phyloP scores from a whole-genome alignment of 2,113 vertebrate genomes.

The Saccopteryx leptura region DNA sequence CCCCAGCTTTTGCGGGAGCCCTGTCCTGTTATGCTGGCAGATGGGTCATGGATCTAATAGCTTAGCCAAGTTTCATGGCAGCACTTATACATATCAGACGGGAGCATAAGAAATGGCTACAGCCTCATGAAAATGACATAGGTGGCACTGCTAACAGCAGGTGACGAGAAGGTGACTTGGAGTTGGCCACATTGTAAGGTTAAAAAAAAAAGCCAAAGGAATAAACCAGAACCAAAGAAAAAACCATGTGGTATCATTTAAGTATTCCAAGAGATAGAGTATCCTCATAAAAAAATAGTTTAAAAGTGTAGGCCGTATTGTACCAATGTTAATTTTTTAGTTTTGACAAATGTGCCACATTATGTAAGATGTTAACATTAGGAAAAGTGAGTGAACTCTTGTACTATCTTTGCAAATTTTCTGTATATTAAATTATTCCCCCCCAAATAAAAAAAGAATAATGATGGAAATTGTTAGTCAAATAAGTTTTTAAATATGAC shows the following conservation, averaged over 20 bases:
- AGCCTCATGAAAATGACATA: neutral
- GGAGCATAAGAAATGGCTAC: neutral
- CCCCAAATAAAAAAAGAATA: constrained; percentile 28
- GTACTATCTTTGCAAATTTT: neutral
- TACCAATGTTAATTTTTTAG: constrained; percentile 54
- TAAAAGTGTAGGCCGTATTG: constrained; percentile 10
- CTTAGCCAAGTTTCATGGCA: neutral
- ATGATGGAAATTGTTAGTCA: neutral
- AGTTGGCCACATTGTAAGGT: neutral
- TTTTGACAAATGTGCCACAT: constrained; percentile 12
- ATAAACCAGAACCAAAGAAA: constrained; percentile 13
- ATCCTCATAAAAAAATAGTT: constrained; percentile 13
- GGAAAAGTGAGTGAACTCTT: neutral
- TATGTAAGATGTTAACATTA: neutral
- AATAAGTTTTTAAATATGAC: too few species aligned
- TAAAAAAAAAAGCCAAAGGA: neutral
- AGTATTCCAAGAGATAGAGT: neutral
- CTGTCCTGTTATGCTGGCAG: neutral
- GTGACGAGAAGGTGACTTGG: neutral
- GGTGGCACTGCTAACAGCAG: neutral
- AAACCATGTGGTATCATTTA: neutral
- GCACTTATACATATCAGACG: neutral
- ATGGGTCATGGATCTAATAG: neutral
- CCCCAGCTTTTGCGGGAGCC: neutral
- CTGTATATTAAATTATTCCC: constrained; percentile 28